These are phyloP conservation scores for Clivina fossor DNA, from an alignment of 2,888 invertebrate genomes.

Conservation along the genomic window DNA sequence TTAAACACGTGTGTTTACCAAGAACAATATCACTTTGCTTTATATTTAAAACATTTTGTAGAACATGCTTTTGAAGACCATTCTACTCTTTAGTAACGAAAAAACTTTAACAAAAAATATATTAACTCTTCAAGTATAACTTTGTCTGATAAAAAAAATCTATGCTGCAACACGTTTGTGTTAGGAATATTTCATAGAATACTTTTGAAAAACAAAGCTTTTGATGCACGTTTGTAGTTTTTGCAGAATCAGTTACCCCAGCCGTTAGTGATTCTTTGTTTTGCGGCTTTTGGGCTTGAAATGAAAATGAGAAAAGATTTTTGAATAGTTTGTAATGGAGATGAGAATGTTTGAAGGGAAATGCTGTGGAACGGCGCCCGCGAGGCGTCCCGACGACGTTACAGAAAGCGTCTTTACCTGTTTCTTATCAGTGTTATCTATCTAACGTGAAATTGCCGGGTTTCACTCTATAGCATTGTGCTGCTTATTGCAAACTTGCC, in stretches of 20 bases:
- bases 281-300: constrained; percentile 28
- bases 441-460: constrained; percentile 43
- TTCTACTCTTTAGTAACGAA: constrained; percentile 7
- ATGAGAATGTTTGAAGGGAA: constrained; percentile 28
- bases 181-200: no score
- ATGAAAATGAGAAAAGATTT: constrained; percentile 33
- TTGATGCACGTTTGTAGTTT: no score
- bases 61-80: constrained; percentile 9
- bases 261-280: constrained; percentile 22
- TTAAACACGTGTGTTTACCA: no score
- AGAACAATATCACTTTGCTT: no score
- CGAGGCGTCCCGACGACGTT: constrained; percentile 16
- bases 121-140: constrained; percentile 21
- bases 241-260: no score
- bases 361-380: constrained; percentile 2
- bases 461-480: constrained; percentile 17
- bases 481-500: constrained; percentile 14
- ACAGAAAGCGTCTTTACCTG: constrained; percentile 30
- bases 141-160: constrained; percentile 2
- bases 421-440: constrained; percentile 44
- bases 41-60: no score
- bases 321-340: constrained; percentile 35
- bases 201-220: no score
- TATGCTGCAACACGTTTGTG: not conserved
- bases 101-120: constrained; percentile 18